Percentiles rank a stretch among this genome's conserved stretches.
Conservation (phyloP, 2,113 vertebrate genomes). For the Scolopax mira region DNA sequence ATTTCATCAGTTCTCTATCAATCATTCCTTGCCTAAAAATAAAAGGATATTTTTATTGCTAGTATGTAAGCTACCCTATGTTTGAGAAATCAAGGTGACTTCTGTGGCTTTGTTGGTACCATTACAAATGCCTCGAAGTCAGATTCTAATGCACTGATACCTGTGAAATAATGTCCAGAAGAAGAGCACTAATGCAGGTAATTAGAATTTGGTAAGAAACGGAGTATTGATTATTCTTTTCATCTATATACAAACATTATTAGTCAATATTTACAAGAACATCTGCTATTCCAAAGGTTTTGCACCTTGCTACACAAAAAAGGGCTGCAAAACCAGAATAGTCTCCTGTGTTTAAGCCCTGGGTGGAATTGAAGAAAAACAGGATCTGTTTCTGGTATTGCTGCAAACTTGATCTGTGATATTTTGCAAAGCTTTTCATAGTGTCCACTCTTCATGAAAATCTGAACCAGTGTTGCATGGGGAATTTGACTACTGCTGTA, state of each 20-base stretch:
- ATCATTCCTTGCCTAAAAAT: not conserved
- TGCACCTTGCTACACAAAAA: not conserved
- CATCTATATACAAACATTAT: not conserved
- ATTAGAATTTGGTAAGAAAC: not conserved
- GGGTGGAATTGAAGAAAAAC: not conserved
- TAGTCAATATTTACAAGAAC: not conserved
- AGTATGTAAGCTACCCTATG: not conserved
- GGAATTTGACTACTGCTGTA: not conserved
- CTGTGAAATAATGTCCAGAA: not conserved
- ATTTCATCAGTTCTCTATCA: conserved; percentile 8
- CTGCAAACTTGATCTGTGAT: not conserved
- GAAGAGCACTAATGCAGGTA: not conserved
- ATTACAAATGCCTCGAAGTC: not conserved
- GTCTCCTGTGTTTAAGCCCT: not conserved
- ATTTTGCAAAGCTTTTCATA: not conserved
- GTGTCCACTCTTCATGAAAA: not conserved
- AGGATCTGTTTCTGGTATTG: not conserved
- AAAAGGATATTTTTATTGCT: conserved; percentile 22
- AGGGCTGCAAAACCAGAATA: not conserved
- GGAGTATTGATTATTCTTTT: not conserved
- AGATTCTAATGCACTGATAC: not conserved
- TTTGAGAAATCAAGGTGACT: not conserved
- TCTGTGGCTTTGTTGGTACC: not conserved
- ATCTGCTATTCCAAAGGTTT: not conserved
- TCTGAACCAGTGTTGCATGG: not conserved